Evolutionary conservation across 2,888 invertebrate genomes (phyloP).

Genomic region (Lasioglossum morio): DNA sequence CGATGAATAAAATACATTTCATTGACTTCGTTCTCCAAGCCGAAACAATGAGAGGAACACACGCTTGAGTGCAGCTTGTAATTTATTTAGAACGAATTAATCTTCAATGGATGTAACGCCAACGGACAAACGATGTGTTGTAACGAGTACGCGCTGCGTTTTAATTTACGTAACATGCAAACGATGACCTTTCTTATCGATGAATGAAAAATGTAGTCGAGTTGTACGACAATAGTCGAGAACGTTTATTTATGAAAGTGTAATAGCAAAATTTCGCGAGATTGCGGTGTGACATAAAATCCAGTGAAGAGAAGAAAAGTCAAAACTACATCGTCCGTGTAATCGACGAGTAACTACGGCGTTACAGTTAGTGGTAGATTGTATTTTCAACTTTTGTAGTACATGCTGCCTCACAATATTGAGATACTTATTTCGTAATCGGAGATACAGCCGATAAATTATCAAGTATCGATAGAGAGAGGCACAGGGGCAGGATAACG

Average conservation of each 20-base stretch:
- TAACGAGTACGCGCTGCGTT: neutral
- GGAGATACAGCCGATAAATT: constrained; percentile 34
- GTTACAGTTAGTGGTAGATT: neutral
- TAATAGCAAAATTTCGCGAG: neutral
- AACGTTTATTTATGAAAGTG: neutral
- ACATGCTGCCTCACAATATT: neutral
- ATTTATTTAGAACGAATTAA: neutral
- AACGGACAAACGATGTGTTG: neutral
- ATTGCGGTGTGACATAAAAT: neutral
- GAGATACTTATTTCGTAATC: constrained; percentile 26
- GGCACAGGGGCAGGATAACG: neutral
- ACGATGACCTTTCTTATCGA: neutral
- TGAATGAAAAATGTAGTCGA: neutral
- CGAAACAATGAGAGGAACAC: neutral
- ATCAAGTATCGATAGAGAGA: constrained; percentile 7
- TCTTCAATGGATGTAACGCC: neutral
- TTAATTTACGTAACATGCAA: neutral
- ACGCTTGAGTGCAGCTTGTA: neutral
- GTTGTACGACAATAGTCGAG: neutral
- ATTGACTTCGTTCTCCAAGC: neutral
- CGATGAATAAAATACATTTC: too few relatives aligned
- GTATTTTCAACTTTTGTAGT: constrained; percentile 2
- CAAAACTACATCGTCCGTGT: neutral
- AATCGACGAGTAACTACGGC: neutral
- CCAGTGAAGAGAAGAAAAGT: neutral